Evolutionary conservation across 2,113 vertebrate species (phyloP), one percentile per base, ranked within the genome.

Genomic region (Furnarius figulus): DNA sequence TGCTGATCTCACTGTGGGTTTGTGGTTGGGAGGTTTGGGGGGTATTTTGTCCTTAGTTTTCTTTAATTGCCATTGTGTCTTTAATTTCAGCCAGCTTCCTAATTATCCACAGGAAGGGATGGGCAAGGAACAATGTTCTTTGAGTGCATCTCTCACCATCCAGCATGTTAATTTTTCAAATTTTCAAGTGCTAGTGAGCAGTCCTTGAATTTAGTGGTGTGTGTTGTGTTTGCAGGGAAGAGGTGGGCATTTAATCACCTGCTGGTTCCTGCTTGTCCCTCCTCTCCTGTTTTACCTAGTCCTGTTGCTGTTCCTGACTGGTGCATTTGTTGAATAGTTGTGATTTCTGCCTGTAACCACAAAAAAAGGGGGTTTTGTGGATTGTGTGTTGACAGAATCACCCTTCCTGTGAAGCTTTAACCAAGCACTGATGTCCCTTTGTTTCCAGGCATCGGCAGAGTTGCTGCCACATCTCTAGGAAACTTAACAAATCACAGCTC

Each of bases 381-480:
- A 4, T 23, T 53, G n/a, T 5, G 9, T 10, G 20, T 55, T 1
- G 49, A 70, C 21, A 85, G 5, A 61, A 61, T 17, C 2, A 17
- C 0, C 2, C 8, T 23, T 61, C 8, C n/a, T 5, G 0, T n/a
- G 5, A 52, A 66, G 11, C 23, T 23, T 63, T 27, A 10, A 23
- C 21, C 62, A 25, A 96, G 19, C 6, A 1, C 27, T 2, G 0
- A 14, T 35, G 80, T 79, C 27, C 16, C 16, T 28, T 65, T 4
- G 28, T 72, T 86, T 76, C 17, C 12, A 99, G 99, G 98, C 97
- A 99, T 99, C 33, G 99, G 99, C 81, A 98, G 99, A 95, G 98
- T 99, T 66, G 98, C 99, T 97, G 99, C 99, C 97, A 99, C 99
- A 90, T 99, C 99, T 74, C 97, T 99, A 94, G 99, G 99, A 96